Percentiles rank a stretch among this genome's conserved stretches.
Evolutionary conservation across 2,888 invertebrate genomes (phyloP).

Genomic region (Agonopterix arenella): DNA sequence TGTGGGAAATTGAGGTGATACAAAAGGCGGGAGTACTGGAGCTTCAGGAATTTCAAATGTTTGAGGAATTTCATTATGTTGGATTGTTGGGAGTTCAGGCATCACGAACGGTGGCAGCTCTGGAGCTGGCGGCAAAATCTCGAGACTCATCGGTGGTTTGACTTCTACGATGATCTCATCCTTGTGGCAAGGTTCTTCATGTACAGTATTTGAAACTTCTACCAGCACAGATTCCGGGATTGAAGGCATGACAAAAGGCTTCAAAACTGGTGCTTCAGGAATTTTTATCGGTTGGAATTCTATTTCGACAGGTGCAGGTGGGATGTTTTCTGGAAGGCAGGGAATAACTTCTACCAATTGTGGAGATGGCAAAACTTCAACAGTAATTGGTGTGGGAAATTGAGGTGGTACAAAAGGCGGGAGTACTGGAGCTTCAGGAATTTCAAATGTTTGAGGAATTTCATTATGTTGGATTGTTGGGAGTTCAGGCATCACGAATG

Average conservation of each 20-base stretch:
- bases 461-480: background rate
- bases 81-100: background rate
- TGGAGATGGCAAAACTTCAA: background rate
- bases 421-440: background rate
- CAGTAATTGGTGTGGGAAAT: too few relatives aligned
- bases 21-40: background rate
- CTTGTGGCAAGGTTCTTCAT: too few relatives aligned
- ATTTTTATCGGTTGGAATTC: too few relatives aligned
- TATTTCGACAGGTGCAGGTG: too few relatives aligned
- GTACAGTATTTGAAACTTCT: too few relatives aligned
- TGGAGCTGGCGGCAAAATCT: background rate
- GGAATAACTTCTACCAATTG: background rate
- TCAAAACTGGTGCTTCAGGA: too few relatives aligned
- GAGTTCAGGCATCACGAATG: background rate
- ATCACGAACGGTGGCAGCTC: background rate
- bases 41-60: background rate
- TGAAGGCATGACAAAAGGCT: too few relatives aligned
- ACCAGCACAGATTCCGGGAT: too few relatives aligned
- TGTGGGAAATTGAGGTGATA: too few relatives aligned
- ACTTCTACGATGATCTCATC: too few relatives aligned
- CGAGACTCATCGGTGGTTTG: too few relatives aligned
- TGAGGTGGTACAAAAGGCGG: too few relatives aligned
- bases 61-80: background rate
- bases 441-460: background rate
- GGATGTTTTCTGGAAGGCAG: background rate